These are phyloP conservation scores for Strigops habroptila DNA, from an alignment of 2,113 vertebrate species.

Conservation along the genomic window DNA sequence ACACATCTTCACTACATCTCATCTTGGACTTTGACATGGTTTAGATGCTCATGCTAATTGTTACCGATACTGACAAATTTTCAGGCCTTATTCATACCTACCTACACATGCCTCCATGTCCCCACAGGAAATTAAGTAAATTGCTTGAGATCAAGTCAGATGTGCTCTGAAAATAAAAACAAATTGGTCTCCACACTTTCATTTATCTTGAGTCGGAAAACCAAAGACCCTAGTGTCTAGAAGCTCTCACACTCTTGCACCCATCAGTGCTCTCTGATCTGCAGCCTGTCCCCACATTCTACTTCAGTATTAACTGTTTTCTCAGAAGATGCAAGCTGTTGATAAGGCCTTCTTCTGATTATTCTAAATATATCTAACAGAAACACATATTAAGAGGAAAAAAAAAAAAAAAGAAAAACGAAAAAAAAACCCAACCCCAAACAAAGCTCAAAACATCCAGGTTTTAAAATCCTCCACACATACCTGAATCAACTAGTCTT, in stretches of 20 bases:
- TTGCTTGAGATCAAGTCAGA: background rate
- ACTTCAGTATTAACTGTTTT: background rate
- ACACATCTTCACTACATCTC: background rate
- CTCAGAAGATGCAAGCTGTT: background rate
- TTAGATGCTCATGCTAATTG: background rate
- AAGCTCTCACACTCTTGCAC: background rate
- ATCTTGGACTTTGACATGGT: background rate
- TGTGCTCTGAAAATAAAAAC: background rate
- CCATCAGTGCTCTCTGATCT: background rate
- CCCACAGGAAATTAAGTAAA: background rate
- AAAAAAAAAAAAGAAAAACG: no score
- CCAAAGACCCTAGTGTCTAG: background rate
- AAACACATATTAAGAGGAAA: background rate
- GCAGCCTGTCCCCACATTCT: background rate
- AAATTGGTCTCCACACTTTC: background rate
- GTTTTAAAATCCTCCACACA: background rate
- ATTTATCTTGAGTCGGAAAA: background rate
- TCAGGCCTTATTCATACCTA: background rate
- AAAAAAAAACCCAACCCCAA: accelerated
- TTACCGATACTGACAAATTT: background rate
- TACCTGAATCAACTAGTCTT: background rate
- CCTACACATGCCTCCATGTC: background rate
- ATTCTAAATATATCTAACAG: background rate
- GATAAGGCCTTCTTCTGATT: background rate
- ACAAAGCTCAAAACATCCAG: background rate